These are phyloP conservation scores for Danio kyathit DNA, from an alignment of 2,797 vertebrate species.

Conservation along the genomic window DNA sequence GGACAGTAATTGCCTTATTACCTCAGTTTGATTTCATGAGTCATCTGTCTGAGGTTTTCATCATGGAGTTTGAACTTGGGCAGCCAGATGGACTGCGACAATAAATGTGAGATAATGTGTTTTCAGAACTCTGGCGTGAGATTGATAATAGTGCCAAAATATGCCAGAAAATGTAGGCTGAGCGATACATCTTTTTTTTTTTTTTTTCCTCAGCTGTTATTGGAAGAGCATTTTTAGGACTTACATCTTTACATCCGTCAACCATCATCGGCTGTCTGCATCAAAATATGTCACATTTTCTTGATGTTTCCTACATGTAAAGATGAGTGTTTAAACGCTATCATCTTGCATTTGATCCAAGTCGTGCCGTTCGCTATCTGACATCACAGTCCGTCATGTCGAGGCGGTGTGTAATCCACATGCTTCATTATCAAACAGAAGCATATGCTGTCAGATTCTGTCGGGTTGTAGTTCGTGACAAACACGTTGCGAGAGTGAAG, in stretches of 20 bases:
- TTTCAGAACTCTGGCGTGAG: constrained; percentile 46
- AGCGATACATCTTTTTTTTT: constrained; percentile 51
- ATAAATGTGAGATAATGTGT: constrained; percentile 58
- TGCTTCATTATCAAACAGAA: constrained; percentile 11
- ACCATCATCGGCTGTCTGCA: constrained; percentile 24
- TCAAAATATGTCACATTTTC: constrained; percentile 11
- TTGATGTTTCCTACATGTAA: neutral
- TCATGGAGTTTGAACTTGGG: constrained; percentile 49
- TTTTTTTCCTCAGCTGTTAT: constrained; percentile 9
- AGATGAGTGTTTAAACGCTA: constrained; percentile 7
- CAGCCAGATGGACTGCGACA: constrained; percentile 57
- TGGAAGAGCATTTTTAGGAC: constrained; percentile 44
- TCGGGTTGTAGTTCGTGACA: constrained; percentile 71
- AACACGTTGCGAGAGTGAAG: constrained; percentile 68
- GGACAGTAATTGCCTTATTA: constrained; percentile 40
- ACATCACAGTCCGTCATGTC: constrained; percentile 7
- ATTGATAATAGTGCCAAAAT: constrained; percentile 63
- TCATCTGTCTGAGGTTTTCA: constrained; percentile 51
- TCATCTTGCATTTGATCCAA: constrained; percentile 4
- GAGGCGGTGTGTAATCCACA: neutral
- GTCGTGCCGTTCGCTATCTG: neutral
- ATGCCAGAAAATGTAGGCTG: constrained; percentile 53
- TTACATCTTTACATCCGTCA: constrained; percentile 40
- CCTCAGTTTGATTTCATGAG: constrained; percentile 16
- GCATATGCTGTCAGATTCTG: constrained; percentile 58